Conservation (phyloP, 2,888 invertebrate genomes). For the Dasysyrphus albostriatus region DNA sequence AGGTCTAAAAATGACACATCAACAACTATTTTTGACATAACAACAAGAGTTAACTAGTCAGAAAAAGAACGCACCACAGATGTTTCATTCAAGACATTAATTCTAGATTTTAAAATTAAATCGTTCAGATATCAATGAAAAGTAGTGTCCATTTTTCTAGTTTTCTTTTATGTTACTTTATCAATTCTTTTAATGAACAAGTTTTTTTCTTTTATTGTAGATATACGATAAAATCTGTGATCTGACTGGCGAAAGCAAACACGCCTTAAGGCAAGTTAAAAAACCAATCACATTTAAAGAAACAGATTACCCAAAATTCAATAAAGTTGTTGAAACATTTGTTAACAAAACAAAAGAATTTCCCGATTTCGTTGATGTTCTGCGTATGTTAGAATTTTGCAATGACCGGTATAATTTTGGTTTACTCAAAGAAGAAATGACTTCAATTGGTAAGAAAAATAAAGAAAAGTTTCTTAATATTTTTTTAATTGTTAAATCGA, state of each 20-base stretch:
- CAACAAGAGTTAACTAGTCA: too few relatives aligned
- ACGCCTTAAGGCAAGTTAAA: conserved; percentile 81
- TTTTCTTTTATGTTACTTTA: not conserved
- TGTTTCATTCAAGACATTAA: too few relatives aligned
- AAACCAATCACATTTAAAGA: conserved; percentile 83
- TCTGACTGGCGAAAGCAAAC: conserved; percentile 85
- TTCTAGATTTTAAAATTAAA: too few relatives aligned
- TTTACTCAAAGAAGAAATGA: conserved; percentile 82
- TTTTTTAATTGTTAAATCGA: conserved; percentile 1
- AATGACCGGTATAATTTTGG: conserved; percentile 81
- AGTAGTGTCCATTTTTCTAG: too few relatives aligned
- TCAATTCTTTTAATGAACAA: not conserved
- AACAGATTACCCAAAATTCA: conserved; percentile 81
- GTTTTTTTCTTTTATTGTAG: conserved; percentile 60
- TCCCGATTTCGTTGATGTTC: conserved; percentile 86
- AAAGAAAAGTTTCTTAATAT: not conserved
- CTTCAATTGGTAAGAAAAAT: conserved; percentile 81
- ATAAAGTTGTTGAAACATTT: conserved; percentile 82
- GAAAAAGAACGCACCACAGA: too few relatives aligned
- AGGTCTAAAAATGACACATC: too few relatives aligned
- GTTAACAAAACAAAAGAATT: conserved; percentile 83
- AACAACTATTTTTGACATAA: too few relatives aligned
- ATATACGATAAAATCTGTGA: conserved; percentile 87
- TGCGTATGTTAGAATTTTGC: conserved; percentile 82
- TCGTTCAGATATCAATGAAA: too few relatives aligned